Evolutionary conservation across 2,113 vertebrate species (phyloP).

Genomic region (Myotis yumanensis): DNA sequence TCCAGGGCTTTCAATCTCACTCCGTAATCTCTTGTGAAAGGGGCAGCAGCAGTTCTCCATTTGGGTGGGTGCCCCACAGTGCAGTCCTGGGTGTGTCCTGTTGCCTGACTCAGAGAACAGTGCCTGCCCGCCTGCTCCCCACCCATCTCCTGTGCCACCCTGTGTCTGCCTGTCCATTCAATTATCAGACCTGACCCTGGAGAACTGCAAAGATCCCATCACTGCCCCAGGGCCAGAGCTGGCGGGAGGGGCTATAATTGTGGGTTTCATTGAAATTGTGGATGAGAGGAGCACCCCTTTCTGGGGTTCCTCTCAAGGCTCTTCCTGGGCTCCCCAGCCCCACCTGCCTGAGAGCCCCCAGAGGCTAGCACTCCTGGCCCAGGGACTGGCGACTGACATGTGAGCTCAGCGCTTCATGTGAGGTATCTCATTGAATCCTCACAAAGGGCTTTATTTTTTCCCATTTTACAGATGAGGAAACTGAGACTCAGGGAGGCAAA

Average conservation of each 20-base stretch:
- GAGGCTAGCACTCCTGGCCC: not conserved
- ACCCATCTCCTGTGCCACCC: not conserved
- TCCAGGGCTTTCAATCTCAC: not conserved
- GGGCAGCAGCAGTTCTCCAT: not conserved
- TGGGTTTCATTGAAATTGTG: slow-evolving; percentile 46
- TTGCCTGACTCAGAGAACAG: slow-evolving; percentile 14
- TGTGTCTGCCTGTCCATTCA: not conserved
- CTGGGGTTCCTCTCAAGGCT: not conserved
- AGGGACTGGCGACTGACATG: not conserved
- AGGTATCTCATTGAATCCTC: not conserved
- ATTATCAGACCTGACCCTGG: slow-evolving; percentile 33
- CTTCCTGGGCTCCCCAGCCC: not conserved
- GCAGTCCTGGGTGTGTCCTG: not conserved
- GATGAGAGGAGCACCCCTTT: not conserved
- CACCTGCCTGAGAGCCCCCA: not conserved
- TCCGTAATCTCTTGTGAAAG: not conserved
- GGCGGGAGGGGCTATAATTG: slow-evolving; percentile 55
- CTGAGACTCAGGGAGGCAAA: not conserved
- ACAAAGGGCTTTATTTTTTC: not conserved
- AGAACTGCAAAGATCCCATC: slow-evolving; percentile 27
- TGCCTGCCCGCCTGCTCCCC: not conserved
- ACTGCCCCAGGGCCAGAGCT: not conserved
- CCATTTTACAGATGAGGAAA: slow-evolving; percentile 3
- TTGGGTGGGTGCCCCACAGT: not conserved
- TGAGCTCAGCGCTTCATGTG: not conserved